These are phyloP conservation scores for Ardeotis arabs DNA, from an alignment of 2,113 vertebrate genomes.

Conservation along the genomic window DNA sequence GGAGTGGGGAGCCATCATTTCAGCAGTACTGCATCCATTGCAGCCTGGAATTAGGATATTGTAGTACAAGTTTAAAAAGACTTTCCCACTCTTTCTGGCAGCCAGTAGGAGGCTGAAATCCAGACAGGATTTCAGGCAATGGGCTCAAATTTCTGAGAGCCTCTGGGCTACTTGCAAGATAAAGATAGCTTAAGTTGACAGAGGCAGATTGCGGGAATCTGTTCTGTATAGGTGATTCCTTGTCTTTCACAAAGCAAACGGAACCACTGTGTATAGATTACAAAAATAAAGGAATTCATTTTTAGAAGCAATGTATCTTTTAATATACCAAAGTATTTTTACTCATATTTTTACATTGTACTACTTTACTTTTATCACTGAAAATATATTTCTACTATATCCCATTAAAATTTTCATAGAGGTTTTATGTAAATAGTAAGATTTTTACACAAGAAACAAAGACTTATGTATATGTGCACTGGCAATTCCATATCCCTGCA, in stretches of 20 bases:
- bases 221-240: background rate
- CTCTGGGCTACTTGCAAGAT: background rate
- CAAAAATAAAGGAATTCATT: background rate
- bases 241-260: background rate
- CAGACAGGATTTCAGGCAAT: background rate
- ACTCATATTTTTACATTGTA: background rate
- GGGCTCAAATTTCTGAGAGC: background rate
- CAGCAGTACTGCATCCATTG: background rate
- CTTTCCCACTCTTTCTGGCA: background rate
- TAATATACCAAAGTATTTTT: background rate
- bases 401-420: background rate
- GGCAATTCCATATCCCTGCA: background rate
- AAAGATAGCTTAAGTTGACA: background rate
- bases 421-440: background rate
- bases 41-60: background rate
- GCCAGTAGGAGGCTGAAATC: background rate
- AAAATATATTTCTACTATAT: background rate
- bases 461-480: background rate
- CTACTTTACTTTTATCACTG: background rate
- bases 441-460: background rate
- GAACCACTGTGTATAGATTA: background rate
- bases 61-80: background rate
- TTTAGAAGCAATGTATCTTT: background rate
- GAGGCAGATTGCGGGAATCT: background rate
- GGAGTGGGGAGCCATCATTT: background rate